A percentile compares a stretch with the other conserved stretches of the same genome.
phyloP scores from a whole-genome alignment of 2,888 invertebrate genomes.

The Acheta domesticus region DNA sequence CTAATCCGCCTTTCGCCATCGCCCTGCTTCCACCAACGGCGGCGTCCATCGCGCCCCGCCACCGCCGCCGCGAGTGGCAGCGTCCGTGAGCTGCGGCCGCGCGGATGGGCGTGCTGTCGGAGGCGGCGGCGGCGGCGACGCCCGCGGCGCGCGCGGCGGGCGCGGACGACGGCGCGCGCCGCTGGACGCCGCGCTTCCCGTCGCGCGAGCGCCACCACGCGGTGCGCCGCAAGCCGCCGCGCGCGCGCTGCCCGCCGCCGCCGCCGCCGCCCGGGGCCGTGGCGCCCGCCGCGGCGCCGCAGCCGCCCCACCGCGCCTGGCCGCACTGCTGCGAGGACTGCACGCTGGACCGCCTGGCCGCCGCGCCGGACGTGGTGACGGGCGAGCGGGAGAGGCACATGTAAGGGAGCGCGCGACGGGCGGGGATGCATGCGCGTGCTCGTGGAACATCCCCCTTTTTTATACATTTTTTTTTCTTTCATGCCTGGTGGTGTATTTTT shows the following conservation, averaged over 20 bases:
- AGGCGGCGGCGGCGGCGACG: neutral
- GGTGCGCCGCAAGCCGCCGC: conserved; percentile 56
- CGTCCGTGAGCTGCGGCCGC: neutral
- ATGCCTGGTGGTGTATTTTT: too few species aligned
- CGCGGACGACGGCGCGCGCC: neutral
- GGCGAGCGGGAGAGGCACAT: conserved; percentile 28
- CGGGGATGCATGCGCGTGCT: too few species aligned
- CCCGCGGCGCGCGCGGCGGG: neutral
- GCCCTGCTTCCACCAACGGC: neutral
- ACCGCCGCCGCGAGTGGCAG: neutral
- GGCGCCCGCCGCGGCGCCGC: conserved; percentile 24
- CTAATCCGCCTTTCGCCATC: too few species aligned
- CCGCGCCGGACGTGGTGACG: neutral
- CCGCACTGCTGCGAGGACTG: conserved; percentile 30
- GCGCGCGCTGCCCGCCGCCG: conserved; percentile 38
- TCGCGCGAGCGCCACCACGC: conserved; percentile 66
- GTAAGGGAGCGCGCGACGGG: neutral
- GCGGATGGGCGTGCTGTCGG: conserved; percentile 18
- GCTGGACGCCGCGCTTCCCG: conserved; percentile 60
- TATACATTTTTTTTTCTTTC: too few species aligned
- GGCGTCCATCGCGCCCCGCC: neutral
- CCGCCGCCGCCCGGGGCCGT: conserved; percentile 32
- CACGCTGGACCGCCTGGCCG: neutral
- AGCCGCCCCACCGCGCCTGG: conserved; percentile 27
- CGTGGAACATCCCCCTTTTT: too few species aligned